Conservation (phyloP, 2,113 vertebrate species). For the Mungos mungo region DNA sequence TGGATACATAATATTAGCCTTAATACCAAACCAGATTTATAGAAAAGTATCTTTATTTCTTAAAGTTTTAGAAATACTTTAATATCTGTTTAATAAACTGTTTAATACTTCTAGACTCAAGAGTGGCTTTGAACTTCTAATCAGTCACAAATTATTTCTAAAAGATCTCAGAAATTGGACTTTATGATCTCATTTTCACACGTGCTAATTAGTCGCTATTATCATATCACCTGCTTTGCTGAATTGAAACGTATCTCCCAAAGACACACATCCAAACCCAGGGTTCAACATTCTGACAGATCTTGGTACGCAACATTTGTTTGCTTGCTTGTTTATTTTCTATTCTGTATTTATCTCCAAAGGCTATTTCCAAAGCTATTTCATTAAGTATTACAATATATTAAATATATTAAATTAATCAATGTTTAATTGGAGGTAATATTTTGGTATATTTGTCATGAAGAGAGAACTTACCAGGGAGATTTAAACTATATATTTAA, state of each 20-base stretch:
- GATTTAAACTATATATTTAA: neutral
- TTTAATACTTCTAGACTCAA: neutral
- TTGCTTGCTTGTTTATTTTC: slow-evolving; percentile 4
- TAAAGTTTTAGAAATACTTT: slow-evolving; percentile 28
- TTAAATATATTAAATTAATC: slow-evolving; percentile 31
- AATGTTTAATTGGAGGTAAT: neutral
- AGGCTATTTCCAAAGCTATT: slow-evolving; percentile 5
- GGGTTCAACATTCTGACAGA: neutral
- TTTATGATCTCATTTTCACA: slow-evolving; percentile 20
- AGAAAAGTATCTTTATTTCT: slow-evolving; percentile 44
- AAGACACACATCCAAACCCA: neutral
- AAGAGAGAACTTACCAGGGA: neutral
- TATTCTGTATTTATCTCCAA: slow-evolving; percentile 10
- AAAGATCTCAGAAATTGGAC: slow-evolving; percentile 31
- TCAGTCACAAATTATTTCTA: slow-evolving; percentile 34
- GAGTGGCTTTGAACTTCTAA: slow-evolving; percentile 35
- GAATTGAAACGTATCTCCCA: neutral
- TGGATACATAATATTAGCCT: neutral
- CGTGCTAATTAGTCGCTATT: slow-evolving; percentile 5
- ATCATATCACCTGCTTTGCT: slow-evolving; percentile 38
- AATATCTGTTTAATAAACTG: slow-evolving; percentile 46
- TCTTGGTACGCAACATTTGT: neutral
- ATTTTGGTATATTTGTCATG: neutral
- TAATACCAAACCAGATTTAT: slow-evolving; percentile 13
- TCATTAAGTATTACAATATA: neutral